phyloP scores from a whole-genome alignment of 2,797 vertebrate species.

The Pipistrellus pipistrellus region DNA sequence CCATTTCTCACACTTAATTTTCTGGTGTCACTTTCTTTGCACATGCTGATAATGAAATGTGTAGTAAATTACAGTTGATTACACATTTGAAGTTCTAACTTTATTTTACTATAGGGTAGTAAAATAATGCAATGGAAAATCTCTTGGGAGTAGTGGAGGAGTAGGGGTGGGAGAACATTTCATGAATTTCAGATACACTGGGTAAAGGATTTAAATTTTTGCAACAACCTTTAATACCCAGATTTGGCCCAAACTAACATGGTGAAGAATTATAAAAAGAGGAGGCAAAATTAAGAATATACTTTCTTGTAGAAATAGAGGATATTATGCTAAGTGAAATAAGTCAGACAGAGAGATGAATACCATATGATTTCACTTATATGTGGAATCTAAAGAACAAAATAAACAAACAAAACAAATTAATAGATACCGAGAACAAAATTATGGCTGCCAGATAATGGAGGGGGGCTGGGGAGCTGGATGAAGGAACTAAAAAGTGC shows the following conservation, averaged over 20 bases:
- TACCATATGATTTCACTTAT: background rate
- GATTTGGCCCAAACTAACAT: background rate
- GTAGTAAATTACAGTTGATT: constrained; percentile 45
- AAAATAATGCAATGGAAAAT: constrained; percentile 39
- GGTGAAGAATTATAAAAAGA: constrained; percentile 2
- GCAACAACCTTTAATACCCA: background rate
- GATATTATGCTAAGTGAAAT: background rate
- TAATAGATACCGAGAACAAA: background rate
- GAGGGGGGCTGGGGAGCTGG: background rate
- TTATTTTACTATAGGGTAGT: constrained; percentile 50
- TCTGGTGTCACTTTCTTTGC: constrained; percentile 59
- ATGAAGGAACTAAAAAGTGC: background rate
- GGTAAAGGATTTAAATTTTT: background rate
- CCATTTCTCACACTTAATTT: constrained; percentile 52
- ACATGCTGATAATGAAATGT: constrained; percentile 68
- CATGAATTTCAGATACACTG: background rate
- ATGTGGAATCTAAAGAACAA: background rate
- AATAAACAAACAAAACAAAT: background rate
- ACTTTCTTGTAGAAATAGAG: background rate
- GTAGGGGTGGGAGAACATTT: background rate
- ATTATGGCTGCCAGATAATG: background rate
- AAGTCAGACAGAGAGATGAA: background rate
- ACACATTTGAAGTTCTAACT: constrained; percentile 59
- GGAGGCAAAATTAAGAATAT: background rate
- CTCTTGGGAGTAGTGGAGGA: background rate